A percentile compares a stretch with the other conserved stretches of the same genome.
Evolutionary conservation across 2,113 vertebrate genomes (phyloP).

Genomic region (Prinia subflava): DNA sequence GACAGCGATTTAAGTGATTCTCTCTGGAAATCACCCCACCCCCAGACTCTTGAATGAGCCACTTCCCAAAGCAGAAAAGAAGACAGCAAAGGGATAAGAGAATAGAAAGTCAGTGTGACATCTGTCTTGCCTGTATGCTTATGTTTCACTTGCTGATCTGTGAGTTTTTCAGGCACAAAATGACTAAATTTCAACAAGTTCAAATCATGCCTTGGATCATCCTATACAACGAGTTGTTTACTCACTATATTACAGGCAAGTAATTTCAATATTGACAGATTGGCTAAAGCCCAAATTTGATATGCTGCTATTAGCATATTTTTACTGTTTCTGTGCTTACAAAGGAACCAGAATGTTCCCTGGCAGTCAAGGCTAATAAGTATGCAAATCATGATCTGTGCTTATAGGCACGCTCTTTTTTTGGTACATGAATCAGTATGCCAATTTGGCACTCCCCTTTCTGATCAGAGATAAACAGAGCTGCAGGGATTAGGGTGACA

Average conservation of each 20-base stretch:
- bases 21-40: neutral
- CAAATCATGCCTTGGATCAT: conserved; percentile 22
- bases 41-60: neutral
- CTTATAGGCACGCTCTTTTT: conserved; percentile 58
- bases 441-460: conserved; percentile 53
- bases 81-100: neutral
- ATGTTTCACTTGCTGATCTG: conserved; percentile 16
- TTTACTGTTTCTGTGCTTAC: conserved; percentile 56
- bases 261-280: conserved; percentile 67
- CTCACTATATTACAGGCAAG: conserved; percentile 50
- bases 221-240: conserved; percentile 49
- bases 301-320: conserved; percentile 64
- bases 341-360: conserved; percentile 52
- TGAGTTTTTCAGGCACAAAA: conserved; percentile 49
- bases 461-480: conserved; percentile 55
- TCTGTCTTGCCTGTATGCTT: conserved; percentile 38
- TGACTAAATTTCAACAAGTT: conserved; percentile 62
- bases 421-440: conserved; percentile 38
- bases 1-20: neutral
- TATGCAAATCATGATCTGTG: conserved; percentile 61
- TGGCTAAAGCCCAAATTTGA: conserved; percentile 57
- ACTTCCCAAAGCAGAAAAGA: neutral
- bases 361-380: conserved; percentile 61
- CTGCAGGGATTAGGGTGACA: conserved; percentile 41
- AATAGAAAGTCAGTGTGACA: conserved; percentile 15